phyloP scores from a whole-genome alignment of 2,113 vertebrate genomes.

The Actinemys pallida region DNA sequence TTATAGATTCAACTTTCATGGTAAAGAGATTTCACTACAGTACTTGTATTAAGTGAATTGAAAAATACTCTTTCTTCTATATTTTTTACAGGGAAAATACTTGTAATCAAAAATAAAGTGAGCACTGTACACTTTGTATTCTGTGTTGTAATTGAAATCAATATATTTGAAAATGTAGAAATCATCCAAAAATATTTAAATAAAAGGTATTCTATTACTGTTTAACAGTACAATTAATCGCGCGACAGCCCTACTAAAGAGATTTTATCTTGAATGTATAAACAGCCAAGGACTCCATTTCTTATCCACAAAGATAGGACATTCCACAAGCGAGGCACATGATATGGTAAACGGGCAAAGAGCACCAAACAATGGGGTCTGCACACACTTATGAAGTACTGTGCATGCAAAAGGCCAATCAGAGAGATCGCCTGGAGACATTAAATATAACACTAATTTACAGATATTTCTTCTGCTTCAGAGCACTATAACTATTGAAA shows the following conservation, averaged over 20 bases:
- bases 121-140: too few species aligned
- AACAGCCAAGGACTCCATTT: neutral
- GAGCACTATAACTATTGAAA: conserved; percentile 5
- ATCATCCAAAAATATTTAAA: too few species aligned
- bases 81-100: too few species aligned
- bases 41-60: too few species aligned
- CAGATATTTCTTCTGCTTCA: neutral
- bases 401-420: conserved; percentile 12
- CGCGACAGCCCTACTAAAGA: neutral
- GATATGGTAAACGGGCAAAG: neutral
- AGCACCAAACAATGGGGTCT: neutral
- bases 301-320: neutral
- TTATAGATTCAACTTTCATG: too few species aligned
- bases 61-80: too few species aligned
- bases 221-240: too few species aligned
- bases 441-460: neutral
- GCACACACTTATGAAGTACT: neutral
- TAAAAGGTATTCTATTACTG: too few species aligned
- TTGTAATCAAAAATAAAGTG: too few species aligned
- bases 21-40: too few species aligned
- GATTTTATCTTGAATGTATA: neutral
- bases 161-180: too few species aligned
- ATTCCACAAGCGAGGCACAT: neutral
- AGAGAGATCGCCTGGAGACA: neutral
- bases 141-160: too few species aligned